These are phyloP conservation scores for Tachystola acroxantha DNA, from an alignment of 2,888 invertebrate species.

Conservation along the genomic window DNA sequence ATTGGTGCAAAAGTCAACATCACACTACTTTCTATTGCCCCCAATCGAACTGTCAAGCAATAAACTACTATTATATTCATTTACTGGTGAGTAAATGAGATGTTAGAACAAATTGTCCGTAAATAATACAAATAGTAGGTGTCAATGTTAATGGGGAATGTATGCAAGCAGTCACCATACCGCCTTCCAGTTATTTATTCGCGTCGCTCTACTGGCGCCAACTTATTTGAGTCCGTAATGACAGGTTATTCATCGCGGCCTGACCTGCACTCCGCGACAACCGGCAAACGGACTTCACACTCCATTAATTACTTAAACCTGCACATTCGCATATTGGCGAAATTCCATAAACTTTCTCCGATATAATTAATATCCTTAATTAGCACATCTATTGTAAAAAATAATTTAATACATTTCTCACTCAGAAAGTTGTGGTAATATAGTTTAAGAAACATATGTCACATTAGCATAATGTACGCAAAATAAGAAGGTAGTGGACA, in stretches of 20 bases:
- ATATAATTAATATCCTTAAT: background rate
- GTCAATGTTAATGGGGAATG: conserved; percentile 23
- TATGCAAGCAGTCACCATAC: background rate
- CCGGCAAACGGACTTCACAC: conserved; percentile 28
- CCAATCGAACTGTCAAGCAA: conserved; percentile 33
- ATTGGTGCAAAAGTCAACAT: conserved; percentile 36
- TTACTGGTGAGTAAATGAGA: too few species aligned
- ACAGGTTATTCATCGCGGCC: background rate
- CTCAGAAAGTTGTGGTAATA: background rate
- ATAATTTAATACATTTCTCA: background rate
- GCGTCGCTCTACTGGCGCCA: conserved; percentile 3
- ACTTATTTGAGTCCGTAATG: conserved; percentile 3
- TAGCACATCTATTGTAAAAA: background rate
- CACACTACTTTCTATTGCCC: conserved; percentile 49
- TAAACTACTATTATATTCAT: conserved; percentile 16
- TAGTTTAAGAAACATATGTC: conserved; percentile 4
- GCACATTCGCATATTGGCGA: conserved; percentile 19
- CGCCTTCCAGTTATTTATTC: background rate
- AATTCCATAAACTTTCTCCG: background rate
- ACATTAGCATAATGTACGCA: conserved; percentile 6
- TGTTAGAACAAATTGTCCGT: conserved; percentile 27
- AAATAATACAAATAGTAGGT: conserved; percentile 17
- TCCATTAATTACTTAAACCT: conserved; percentile 29
- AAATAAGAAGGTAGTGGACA: conserved; percentile 3
- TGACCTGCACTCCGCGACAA: conserved; percentile 17